phyloP scores from a whole-genome alignment of 2,888 invertebrate genomes.

The Brachylomia viminalis region DNA sequence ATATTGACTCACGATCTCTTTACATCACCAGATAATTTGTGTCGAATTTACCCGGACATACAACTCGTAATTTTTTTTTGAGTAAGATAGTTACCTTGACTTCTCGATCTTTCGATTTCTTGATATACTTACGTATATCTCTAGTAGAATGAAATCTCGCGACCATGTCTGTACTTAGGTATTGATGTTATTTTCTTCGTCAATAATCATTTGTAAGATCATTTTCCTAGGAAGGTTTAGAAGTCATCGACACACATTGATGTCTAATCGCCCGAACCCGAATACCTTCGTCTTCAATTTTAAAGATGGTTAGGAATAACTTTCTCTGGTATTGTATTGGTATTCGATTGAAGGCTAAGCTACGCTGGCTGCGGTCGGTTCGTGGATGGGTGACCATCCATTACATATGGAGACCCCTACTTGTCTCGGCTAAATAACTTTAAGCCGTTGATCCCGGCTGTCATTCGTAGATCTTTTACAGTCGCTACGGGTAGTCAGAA shows the following conservation, averaged over 20 bases:
- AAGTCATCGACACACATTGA: background rate
- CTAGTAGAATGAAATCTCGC: background rate
- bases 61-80: slow-evolving; percentile 13
- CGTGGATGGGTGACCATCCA: no score
- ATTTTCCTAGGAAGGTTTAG: background rate
- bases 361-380: no score
- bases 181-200: background rate
- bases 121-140: background rate
- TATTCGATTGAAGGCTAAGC: no score
- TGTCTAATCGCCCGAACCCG: background rate
- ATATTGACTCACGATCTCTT: slow-evolving; percentile 79
- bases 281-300: background rate
- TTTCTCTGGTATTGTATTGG: background rate
- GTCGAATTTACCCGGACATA: slow-evolving; percentile 62
- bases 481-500: no score
- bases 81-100: slow-evolving; percentile 58
- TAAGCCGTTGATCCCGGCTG: no score
- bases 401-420: no score
- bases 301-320: background rate
- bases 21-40: slow-evolving; percentile 72
- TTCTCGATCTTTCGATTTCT: slow-evolving; percentile 41
- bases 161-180: background rate
- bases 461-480: no score
- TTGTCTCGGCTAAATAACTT: no score
- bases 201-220: background rate